phyloP scores from a whole-genome alignment of 2,113 vertebrate species.

The Nettapus auritus region DNA sequence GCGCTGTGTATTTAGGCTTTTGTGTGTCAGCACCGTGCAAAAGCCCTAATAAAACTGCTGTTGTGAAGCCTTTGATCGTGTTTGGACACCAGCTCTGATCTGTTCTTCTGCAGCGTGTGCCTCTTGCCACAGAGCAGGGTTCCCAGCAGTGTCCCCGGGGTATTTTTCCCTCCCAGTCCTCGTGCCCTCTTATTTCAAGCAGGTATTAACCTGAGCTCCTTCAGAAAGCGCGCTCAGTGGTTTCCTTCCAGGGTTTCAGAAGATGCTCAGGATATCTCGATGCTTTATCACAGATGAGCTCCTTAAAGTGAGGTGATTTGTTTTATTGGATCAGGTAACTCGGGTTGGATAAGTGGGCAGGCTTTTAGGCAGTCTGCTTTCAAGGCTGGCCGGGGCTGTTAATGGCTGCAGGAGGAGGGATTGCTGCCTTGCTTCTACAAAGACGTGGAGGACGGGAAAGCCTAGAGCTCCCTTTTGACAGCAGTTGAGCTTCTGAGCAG shows the following conservation, averaged over 20 bases:
- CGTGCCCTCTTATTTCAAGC: not conserved
- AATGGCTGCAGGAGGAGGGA: not conserved
- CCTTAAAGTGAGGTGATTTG: not conserved
- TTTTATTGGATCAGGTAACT: not conserved
- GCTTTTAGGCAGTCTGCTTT: not conserved
- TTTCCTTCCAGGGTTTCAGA: not conserved
- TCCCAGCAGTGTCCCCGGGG: not conserved
- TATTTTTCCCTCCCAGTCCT: not conserved
- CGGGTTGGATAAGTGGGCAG: fast-evolving
- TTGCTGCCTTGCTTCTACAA: not conserved
- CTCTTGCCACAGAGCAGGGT: not conserved
- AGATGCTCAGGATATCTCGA: not conserved
- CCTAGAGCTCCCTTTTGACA: not conserved
- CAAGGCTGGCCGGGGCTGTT: not conserved
- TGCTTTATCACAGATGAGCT: not conserved
- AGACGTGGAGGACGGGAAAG: not conserved
- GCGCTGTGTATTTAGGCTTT: not conserved
- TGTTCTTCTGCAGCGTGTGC: not conserved
- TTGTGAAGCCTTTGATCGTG: not conserved
- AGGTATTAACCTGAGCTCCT: not conserved
- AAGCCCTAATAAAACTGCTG: constrained; percentile 51
- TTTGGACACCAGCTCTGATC: not conserved
- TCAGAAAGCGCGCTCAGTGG: not conserved
- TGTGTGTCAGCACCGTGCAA: constrained; percentile 6
- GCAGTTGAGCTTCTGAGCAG: not conserved